Evolutionary conservation across 1,140 invertebrate genomes (phyloP), one percentile per base, ranked within the genome.

Genomic region (Periplaneta americana): DNA sequence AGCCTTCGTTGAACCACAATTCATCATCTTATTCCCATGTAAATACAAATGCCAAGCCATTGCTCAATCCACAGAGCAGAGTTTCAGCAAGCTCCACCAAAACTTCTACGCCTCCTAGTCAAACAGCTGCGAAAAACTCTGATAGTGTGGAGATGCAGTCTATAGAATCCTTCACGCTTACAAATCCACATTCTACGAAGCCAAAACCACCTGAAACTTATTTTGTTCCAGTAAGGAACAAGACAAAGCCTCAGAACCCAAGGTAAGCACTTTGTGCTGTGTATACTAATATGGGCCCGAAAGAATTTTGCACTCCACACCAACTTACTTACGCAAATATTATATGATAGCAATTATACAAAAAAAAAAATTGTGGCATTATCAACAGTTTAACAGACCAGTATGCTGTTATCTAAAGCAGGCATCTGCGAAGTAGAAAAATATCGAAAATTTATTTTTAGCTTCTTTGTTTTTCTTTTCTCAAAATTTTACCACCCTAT

Each of bases 91-190:
- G 28, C 28, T 2, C 22, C 22, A 1, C 22, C 13, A 66, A 66
- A 66, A 66, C 2, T 11, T n/a, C 57, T 82, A 74, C 82, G 74
- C 82, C 86, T 78, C 83, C 84, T 85, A 82, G 88, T 86, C 82
- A 87, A 84, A 84, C 89, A 88, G 85, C 84, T 81, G 75, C 87
- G 87, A 75, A 87, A 84, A 82, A 83, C 85, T 74, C 39, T 79
- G 92, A 92, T 82, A 88, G 86, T 4, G 91, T 92, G 13, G 93
- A 94, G 85, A 92, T 94, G 90, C 92, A 94, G 84, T 93, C 93
- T 28, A 87, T 94, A 78, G 93, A 94, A 85, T 94, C 93, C 0
- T 94, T 92, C 86, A 92, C 92, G 84, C 85, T 94, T 66, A 93
- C 92, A 74, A 92, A 93, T 83, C 86, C 88, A 17, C 91, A 92